phyloP scores from a whole-genome alignment of 2,888 invertebrate genomes.

The Halictus quadricinctus region DNA sequence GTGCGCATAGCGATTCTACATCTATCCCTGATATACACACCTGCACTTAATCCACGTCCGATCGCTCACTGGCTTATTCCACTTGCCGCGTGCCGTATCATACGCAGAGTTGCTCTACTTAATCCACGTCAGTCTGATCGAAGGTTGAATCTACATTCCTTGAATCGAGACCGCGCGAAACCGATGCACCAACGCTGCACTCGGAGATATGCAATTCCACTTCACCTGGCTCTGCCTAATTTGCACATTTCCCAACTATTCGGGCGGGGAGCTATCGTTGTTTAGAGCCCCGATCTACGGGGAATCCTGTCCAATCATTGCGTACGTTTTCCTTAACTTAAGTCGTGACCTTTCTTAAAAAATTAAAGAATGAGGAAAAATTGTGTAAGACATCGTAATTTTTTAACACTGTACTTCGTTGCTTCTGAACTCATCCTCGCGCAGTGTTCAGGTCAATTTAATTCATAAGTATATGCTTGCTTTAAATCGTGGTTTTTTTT shows the following conservation, averaged over 20 bases:
- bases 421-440: no score
- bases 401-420: no score
- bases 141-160: constrained; percentile 3
- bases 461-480: no score
- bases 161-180: not conserved
- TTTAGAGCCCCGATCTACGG: not conserved
- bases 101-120: constrained; percentile 2
- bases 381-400: no score
- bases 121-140: not conserved
- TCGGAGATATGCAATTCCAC: constrained; percentile 2
- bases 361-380: not conserved
- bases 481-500: no score
- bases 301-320: no score
- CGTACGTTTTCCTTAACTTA: not conserved
- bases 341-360: not conserved
- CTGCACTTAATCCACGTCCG: not conserved
- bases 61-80: not conserved
- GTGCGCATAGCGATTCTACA: not conserved
- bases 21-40: not conserved
- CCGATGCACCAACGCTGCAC: not conserved
- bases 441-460: no score
- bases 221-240: not conserved
- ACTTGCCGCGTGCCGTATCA: constrained; percentile 6
- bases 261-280: not conserved
- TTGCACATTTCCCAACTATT: not conserved